A percentile compares a stretch with the other conserved stretches of the same genome.
These are phyloP conservation scores for Cybosia mesomella DNA, from an alignment of 2,888 invertebrate species.

Conservation along the genomic window DNA sequence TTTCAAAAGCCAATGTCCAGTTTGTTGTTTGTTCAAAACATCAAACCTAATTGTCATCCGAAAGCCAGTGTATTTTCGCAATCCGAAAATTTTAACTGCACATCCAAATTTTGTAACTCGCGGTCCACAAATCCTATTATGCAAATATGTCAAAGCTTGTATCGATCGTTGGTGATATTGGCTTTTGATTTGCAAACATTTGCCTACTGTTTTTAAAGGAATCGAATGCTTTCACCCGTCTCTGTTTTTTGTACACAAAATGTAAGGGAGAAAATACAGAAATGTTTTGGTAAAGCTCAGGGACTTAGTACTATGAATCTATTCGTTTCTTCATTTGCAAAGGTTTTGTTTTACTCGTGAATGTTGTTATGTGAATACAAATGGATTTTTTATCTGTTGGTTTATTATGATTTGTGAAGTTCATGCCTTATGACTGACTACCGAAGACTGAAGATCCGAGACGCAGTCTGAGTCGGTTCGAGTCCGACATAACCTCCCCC, in stretches of 20 bases:
- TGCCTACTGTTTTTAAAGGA: constrained; percentile 76
- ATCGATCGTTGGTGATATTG: constrained; percentile 81
- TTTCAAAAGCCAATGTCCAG: constrained; percentile 2
- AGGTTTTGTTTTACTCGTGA: constrained; percentile 23
- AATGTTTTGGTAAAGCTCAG: constrained; percentile 18
- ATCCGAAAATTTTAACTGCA: constrained; percentile 19
- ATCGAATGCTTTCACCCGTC: constrained; percentile 38
- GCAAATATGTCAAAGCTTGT: constrained; percentile 82
- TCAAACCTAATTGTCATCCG: constrained; percentile 14
- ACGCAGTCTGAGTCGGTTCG: too few species aligned
- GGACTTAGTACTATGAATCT: constrained; percentile 31
- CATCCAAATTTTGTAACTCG: constrained; percentile 34
- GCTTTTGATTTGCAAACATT: constrained; percentile 84
- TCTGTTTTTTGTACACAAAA: constrained; percentile 26
- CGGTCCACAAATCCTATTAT: constrained; percentile 76
- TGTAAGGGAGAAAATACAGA: constrained; percentile 18
- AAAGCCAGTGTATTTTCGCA: constrained; percentile 15
- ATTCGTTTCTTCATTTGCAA: constrained; percentile 35
- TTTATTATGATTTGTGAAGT: neutral
- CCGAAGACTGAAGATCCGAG: too few species aligned
- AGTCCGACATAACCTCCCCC: too few species aligned
- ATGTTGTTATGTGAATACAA: constrained; percentile 21
- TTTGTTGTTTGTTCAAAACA: constrained; percentile 17
- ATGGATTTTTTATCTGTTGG: constrained; percentile 1
- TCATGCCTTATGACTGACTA: too few species aligned